These are phyloP conservation scores for Sula dactylatra DNA, from an alignment of 2,113 vertebrate genomes.

Conservation along the genomic window DNA sequence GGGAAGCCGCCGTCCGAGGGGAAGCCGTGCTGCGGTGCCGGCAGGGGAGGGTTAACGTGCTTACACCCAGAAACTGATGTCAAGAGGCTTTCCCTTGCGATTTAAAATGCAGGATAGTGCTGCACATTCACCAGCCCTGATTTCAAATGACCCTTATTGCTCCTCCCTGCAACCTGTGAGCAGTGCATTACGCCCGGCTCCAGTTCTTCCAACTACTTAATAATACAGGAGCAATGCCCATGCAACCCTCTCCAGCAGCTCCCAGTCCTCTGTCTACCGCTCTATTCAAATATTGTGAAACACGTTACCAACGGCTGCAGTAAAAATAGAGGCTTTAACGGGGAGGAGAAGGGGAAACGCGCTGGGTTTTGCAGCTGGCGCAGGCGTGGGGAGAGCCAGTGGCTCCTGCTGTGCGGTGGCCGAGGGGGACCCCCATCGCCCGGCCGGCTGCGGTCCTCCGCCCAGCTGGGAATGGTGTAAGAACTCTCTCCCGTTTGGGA, in stretches of 20 bases:
- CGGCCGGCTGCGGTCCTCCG: accelerated
- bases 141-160: neutral
- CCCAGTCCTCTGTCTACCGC: neutral
- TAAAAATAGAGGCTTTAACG: neutral
- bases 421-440: neutral
- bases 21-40: neutral
- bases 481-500: neutral
- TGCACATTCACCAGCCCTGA: neutral
- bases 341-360: neutral
- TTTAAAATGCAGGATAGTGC: neutral
- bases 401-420: neutral
- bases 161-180: neutral
- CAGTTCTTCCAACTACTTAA: neutral
- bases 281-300: neutral
- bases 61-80: neutral
- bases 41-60: neutral
- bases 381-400: neutral
- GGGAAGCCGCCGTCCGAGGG: accelerated
- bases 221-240: neutral
- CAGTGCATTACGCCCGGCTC: neutral
- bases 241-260: neutral
- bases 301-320: neutral
- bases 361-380: no score
- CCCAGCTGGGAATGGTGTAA: accelerated
- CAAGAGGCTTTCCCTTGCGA: neutral